Evolutionary conservation across 2,113 vertebrate genomes (phyloP).

Genomic region (Perca flavescens): DNA sequence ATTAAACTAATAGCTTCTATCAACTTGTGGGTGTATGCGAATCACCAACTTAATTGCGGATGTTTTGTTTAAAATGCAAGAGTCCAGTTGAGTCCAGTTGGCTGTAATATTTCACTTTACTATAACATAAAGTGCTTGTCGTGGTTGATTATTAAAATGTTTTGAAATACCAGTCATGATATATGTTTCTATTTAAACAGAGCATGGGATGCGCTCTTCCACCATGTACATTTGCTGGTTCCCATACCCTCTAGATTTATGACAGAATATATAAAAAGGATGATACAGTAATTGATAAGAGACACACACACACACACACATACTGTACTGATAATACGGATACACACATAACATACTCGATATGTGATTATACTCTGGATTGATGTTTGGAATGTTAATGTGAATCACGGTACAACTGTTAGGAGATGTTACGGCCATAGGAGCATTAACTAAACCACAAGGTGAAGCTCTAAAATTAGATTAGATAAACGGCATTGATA

Average conservation of each 20-base stretch:
- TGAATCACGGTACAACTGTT: not conserved
- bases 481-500: not conserved
- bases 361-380: not conserved
- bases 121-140: not conserved
- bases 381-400: not conserved
- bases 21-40: not conserved
- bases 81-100: not conserved
- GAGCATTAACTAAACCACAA: too few relatives aligned
- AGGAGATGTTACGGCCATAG: not conserved
- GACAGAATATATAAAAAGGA: too few relatives aligned
- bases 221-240: not conserved
- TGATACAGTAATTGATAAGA: too few relatives aligned
- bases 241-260: too few relatives aligned
- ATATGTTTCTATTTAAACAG: not conserved
- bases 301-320: not conserved
- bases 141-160: not conserved
- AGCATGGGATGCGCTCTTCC: not conserved
- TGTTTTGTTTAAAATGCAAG: not conserved
- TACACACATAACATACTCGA: not conserved
- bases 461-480: not conserved
- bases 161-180: not conserved
- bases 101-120: too few relatives aligned
- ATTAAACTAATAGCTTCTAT: not conserved
- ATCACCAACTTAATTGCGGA: too few relatives aligned
- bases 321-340: too few relatives aligned